Base-by-base conservation (phyloP, 2,888 invertebrate genomes). In the Pasiphila rectangulata region DNA sequence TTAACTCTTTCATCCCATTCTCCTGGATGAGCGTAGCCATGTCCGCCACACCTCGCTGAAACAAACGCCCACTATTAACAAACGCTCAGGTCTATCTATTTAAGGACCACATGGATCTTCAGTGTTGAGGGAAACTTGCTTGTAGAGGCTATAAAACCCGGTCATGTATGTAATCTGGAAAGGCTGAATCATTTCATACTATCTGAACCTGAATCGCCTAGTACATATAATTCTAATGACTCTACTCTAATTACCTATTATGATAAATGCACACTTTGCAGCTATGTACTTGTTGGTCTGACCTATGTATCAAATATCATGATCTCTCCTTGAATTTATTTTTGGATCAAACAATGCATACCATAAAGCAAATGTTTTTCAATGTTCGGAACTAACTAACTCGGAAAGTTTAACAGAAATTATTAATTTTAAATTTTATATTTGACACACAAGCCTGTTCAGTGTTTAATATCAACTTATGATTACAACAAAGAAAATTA, bases 21-120 rank as follows among this genome's bases (percentile, higher is more conserved):
- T 94, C 94, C 81, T 95, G 95, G 80, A 95, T 90, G 89, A 94
- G 92, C 79, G 95, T 94, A 90, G 94, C 94, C 95, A 95, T 95
- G 80, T 71, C 86, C 79, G 63, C 77, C 79, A 77, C 79, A 39
- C 40, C 43, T 61, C 68, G 64, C 87, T 87, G 86, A 54, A 85
- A 86, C 19, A 45, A 37, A 9, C 3, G 25, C 4, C 17, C 15
- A 7, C 7, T 10, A 15, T n/a, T 17, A n/a, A 19, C 3, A 3
- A 30, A n/a, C n/a, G n/a, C n/a, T n/a, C n/a, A n/a, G n/a, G n/a
- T n/a, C n/a, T n/a, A n/a, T n/a, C n/a, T n/a, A n/a, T n/a, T n/a
- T n/a, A n/a, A n/a, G n/a, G n/a, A n/a, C n/a, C n/a, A n/a, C n/a
- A n/a, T n/a, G n/a, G n/a, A n/a, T n/a, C n/a, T n/a, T n/a, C n/a